phyloP scores from a whole-genome alignment of 2,113 vertebrate genomes.

The Calyptomena viridis region DNA sequence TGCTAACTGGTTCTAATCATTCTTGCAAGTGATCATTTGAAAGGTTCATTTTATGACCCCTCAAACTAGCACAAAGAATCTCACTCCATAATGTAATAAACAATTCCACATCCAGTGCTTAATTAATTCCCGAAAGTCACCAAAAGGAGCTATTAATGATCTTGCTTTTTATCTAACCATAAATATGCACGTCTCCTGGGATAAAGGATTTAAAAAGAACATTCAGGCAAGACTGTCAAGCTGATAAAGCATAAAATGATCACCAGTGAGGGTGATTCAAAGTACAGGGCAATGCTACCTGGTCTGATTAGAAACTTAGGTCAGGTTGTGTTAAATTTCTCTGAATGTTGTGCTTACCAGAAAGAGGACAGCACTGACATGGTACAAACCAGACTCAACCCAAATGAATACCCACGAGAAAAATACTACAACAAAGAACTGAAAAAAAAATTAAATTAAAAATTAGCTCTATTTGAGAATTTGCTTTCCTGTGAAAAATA shows the following conservation, averaged over 20 bases:
- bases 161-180: conserved; percentile 58
- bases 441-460: background rate
- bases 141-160: conserved; percentile 60
- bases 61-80: conserved; percentile 62
- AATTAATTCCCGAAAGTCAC: conserved; percentile 69
- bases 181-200: conserved; percentile 46
- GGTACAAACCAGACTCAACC: background rate
- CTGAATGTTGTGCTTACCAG: background rate
- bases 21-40: conserved; percentile 54
- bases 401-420: background rate
- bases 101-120: conserved; percentile 68
- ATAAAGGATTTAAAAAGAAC: conserved; percentile 47
- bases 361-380: background rate
- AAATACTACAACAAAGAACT: background rate
- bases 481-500: background rate
- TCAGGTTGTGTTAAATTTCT: background rate
- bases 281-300: background rate
- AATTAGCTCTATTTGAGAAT: background rate
- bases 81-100: conserved; percentile 61
- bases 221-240: conserved; percentile 41
- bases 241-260: conserved; percentile 42
- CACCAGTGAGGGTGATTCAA: conserved; percentile 30
- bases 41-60: conserved; percentile 69
- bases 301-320: conserved; percentile 26
- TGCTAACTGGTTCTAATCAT: conserved; percentile 66